Base-by-base conservation (phyloP, 2,113 vertebrate species). In the Platysternon megacephalum region DNA sequence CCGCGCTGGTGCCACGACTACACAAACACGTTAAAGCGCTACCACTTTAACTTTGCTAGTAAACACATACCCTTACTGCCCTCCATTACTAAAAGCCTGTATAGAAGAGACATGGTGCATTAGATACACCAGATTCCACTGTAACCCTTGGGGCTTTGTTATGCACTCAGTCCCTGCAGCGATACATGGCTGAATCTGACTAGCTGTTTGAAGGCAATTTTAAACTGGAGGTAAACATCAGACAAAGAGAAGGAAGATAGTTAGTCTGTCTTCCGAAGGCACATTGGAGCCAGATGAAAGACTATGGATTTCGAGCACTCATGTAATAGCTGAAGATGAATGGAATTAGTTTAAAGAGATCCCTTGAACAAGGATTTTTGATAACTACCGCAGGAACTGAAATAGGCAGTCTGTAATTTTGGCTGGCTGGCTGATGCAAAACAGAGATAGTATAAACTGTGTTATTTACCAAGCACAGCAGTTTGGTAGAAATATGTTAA, bases 201-300 rank as follows among this genome's bases (percentile, higher is more conserved):
- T 91, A 93, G 78, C 17, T 91, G 28, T 96, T 93, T 95, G 65
- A 96, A 95, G 72, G 78, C 39, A 68, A 91, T 85, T 95, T 95
- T 85, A 93, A 95, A 87, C 61, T 76, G 86, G 17, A 65, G 48
- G 88, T 86, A 95, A 91, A 87, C 79, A 39, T 96, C 85, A 97
- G 49, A 92, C 35, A 19, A 32, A 76, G 79, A 79, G 89, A 92
- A 51, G 8, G 9, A 80, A 83, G 87, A 52, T 16, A 8, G 0
- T 90, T 28, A 90, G 52, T 92, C 17, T 39, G 35, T 74, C n/a
- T 93, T 96, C 82, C 28, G 76, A 82, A 90, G 55, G 28, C 32
- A 85, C 32, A 11, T 11, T 87, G 58, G 35, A 95, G 53, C 83
- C 49, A 89, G 56, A 82, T 94, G 56, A 96, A 97, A 85, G 16